Evolutionary conservation across 1,140 invertebrate genomes (phyloP), one percentile per base, ranked within the genome.

Genomic region (Drosophila trapezifrons): DNA sequence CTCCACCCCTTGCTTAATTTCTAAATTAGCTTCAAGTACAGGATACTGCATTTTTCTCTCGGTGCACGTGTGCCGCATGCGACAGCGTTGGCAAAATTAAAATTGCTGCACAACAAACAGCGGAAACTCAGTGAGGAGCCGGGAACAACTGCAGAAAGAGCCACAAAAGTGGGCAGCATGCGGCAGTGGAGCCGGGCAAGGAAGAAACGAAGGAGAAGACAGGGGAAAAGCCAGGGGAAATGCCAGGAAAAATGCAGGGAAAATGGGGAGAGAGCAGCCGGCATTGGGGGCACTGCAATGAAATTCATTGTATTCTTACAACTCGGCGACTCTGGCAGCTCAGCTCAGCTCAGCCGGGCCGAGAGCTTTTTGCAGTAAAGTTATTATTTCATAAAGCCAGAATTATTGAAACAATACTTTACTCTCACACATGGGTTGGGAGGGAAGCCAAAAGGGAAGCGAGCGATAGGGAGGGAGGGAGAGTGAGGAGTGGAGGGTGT

Each of bases 371-470:
- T 83, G 82, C 86, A 76, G 79, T 87, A 83, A 80, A 90, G 87
- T 90, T 90, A 90, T 90, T 90, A 90, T 90, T 90, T 90, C 82
- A 90, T 90, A 90, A 90, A 90, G 80, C 86, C 86, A 90, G 86
- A 90, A 90, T 90, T 90, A 87, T 90, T 90, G 86, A 90, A 90
- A 90, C 82, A 87, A 90, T 83, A 86, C 80, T 90, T 89, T 87
- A 89, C 67, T 77, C 84, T 76, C 71, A 67, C 76, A 83, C 79
- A 78, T 78, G 72, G 63, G 40, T 55, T 47, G 59, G 38, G 66
- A 60, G 71, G 52, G 54, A 15, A 38, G 37, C 15, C 29, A 43
- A 54, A 20, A 51, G 47, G 25, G 65, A n/a, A n/a, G n/a, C n/a
- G n/a, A n/a, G n/a, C n/a, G n/a, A n/a, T n/a, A n/a, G n/a, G n/a